A percentile compares a stretch with the other conserved stretches of the same genome.
These are phyloP conservation scores for Ptychoptera albimana DNA, from an alignment of 2,888 invertebrate genomes.

Conservation along the genomic window DNA sequence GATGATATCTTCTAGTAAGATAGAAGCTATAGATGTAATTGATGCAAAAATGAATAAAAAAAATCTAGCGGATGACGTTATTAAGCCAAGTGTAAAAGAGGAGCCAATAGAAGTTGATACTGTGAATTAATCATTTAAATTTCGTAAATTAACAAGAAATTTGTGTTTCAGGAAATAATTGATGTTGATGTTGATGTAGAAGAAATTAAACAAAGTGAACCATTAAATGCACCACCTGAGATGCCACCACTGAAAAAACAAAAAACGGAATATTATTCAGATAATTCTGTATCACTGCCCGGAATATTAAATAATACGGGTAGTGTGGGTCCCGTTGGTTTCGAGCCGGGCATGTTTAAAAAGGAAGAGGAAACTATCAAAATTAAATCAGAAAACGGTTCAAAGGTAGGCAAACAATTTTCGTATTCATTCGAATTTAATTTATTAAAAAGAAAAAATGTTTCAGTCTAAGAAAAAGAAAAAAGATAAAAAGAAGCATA, in stretches of 20 bases:
- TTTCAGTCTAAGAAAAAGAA: constrained; percentile 51
- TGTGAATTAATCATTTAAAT: constrained; percentile 10
- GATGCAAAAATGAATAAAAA: constrained; percentile 22
- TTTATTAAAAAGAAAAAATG: constrained; percentile 3
- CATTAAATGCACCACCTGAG: too few species aligned
- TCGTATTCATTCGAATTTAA: neutral
- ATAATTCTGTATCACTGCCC: constrained; percentile 64
- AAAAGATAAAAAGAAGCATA: constrained; percentile 67
- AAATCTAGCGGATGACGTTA: constrained; percentile 31
- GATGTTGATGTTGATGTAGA: constrained; percentile 16
- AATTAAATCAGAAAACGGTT: constrained; percentile 36
- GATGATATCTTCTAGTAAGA: constrained; percentile 1
- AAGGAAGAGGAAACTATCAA: constrained; percentile 34
- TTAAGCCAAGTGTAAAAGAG: constrained; percentile 30
- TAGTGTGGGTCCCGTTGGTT: constrained; percentile 50
- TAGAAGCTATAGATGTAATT: constrained; percentile 5
- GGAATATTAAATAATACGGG: constrained; percentile 46
- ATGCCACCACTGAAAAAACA: constrained; percentile 17
- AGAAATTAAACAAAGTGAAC: constrained; percentile 21
- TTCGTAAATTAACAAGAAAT: neutral
- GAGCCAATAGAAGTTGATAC: constrained; percentile 21
- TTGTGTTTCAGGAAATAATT: constrained; percentile 11
- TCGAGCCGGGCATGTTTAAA: constrained; percentile 73
- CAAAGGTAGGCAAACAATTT: constrained; percentile 28
- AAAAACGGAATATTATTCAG: constrained; percentile 47